These are phyloP conservation scores for Sebastes umbrosus DNA, from an alignment of 2,797 vertebrate genomes.

Conservation along the genomic window DNA sequence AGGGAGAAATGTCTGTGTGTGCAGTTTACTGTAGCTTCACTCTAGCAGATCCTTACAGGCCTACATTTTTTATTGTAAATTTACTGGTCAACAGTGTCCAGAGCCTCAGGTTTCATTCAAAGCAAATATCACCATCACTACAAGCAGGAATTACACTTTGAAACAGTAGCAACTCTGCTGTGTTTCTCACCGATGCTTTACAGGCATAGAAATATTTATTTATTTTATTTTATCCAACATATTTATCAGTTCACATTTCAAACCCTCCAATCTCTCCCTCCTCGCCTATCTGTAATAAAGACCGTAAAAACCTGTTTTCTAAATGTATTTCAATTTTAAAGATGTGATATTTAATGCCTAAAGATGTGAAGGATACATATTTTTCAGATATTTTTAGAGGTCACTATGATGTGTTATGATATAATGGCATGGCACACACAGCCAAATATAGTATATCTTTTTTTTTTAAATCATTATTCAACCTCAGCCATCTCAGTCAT, in stretches of 20 bases:
- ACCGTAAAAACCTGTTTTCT: not conserved
- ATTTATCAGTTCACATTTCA: not conserved
- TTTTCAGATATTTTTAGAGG: not conserved
- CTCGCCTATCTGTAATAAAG: not conserved
- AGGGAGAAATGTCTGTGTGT: not conserved
- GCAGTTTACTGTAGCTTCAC: slow-evolving; percentile 11
- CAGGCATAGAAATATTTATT: not conserved
- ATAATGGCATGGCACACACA: not conserved
- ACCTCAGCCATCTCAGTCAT: not conserved
- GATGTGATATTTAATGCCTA: not conserved
- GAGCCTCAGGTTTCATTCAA: not conserved
- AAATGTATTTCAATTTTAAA: slow-evolving; percentile 9
- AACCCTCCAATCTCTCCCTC: not conserved
- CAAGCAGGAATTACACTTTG: not conserved
- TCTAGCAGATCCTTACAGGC: not conserved
- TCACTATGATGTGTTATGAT: slow-evolving; percentile 2
- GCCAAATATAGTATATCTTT: not conserved
- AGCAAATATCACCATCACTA: not conserved
- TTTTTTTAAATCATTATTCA: not conserved
- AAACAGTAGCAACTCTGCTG: not conserved
- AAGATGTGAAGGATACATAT: not conserved
- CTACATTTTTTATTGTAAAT: not conserved
- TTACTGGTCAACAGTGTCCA: slow-evolving; percentile 2
- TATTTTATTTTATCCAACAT: not conserved
- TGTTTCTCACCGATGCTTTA: not conserved